Evolutionary conservation across 2,113 vertebrate species (phyloP), one percentile per base, ranked within the genome.

Genomic region (Ciconia boyciana): DNA sequence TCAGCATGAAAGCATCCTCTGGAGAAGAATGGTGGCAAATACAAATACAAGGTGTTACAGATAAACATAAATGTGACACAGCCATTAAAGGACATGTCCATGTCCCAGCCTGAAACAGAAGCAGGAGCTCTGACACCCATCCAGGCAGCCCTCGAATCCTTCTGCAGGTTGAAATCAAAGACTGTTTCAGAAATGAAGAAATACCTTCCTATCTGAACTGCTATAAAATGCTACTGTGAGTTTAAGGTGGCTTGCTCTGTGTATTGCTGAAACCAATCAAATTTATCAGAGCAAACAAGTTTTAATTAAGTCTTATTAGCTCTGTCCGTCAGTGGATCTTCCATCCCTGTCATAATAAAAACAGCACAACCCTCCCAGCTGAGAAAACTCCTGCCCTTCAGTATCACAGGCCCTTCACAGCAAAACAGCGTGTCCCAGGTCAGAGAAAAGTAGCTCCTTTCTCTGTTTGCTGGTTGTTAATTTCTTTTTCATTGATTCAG

Each of bases 361-460:
- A 0, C 43, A 85, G 60, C 54, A 18, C 26, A 8, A 2, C 62
- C 22, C 46, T 70, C 26, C 17, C 54, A 41, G 75, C 46, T 34
- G 65, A 34, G 76, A 16, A 9, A 49, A 9, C 18, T 24, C 39
- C 54, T 22, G 29, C 25, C 58, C 74, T n/a, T n/a, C 34, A 0
- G 1, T 0, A 2, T 2, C 58, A 1, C 55, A 3, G 22, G 4
- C 57, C 41, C 36, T 32, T 6, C 81, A 1, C 9, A 21, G 70
- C 22, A 48, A 1, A 31, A 1, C 26, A 32, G 39, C 39, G 4
- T 0, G 0, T 31, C n/a, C 60, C 17, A 44, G 64, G 2, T 0
- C 2, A 18, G 31, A 24, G 13, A 5, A 5, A 9, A 54, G 14
- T 2, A 18, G 16, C 41, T 78, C n/a, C n/a, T 55, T 22, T 17